A percentile compares a stretch with the other conserved stretches of the same genome.
These are phyloP conservation scores for Girardia tigrina DNA, from an alignment of 2,888 invertebrate genomes.

Conservation along the genomic window DNA sequence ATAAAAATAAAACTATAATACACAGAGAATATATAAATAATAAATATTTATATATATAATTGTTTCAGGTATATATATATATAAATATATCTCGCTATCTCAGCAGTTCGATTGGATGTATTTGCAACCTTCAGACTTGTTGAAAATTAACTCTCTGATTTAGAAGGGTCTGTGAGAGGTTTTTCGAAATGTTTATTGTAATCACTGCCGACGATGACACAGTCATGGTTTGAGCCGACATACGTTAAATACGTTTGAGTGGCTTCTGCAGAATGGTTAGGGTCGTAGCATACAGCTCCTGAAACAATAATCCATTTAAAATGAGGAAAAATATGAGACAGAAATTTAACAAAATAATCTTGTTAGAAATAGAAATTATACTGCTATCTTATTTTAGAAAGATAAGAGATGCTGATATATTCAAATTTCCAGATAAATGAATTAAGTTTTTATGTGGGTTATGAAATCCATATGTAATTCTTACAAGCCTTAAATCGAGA, in stretches of 20 bases:
- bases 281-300: neutral
- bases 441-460: no score
- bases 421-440: no score
- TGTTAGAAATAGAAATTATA: no score
- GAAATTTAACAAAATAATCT: no score
- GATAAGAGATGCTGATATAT: no score
- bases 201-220: neutral
- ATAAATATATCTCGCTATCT: neutral
- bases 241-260: neutral
- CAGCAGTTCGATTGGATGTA: neutral
- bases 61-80: neutral
- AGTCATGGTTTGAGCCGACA: conserved; percentile 7
- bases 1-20: no score
- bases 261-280: neutral
- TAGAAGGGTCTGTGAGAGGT: neutral
- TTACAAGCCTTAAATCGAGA: no score
- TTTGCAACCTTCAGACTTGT: neutral
- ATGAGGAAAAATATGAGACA: no score
- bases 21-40: neutral
- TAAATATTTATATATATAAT: neutral
- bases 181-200: neutral
- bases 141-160: conserved; percentile 19
- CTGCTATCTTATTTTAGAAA: no score
- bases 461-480: no score
- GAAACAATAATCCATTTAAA: no score